A percentile compares a stretch with the other conserved stretches of the same genome.
Evolutionary conservation across 2,113 vertebrate species (phyloP).

Genomic region (Ictalurus punctatus): DNA sequence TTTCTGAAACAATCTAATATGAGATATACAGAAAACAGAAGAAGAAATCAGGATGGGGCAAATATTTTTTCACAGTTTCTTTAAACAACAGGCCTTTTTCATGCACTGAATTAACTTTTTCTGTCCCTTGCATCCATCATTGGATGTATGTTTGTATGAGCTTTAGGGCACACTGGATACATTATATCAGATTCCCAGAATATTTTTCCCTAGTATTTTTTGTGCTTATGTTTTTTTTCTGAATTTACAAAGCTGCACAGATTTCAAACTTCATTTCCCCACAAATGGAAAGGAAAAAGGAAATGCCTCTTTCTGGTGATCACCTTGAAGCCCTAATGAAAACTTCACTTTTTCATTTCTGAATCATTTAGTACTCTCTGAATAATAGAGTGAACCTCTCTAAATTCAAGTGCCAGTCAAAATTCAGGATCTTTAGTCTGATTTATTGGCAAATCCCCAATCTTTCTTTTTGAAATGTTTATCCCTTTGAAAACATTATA

Average conservation of each 20-base stretch:
- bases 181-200: not conserved
- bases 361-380: not conserved
- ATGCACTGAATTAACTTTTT: not conserved
- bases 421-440: not conserved
- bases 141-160: slow-evolving; percentile 3
- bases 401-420: not conserved
- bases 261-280: not conserved
- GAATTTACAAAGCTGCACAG: not conserved
- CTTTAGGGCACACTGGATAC: slow-evolving; percentile 13
- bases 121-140: not conserved
- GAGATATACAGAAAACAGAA: no score
- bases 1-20: no score
- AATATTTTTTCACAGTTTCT: not conserved
- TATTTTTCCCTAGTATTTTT: not conserved
- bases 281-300: not conserved
- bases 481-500: not conserved
- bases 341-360: not conserved
- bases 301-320: not conserved
- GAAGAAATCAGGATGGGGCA: no score
- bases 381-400: not conserved
- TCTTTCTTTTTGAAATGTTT: not conserved
- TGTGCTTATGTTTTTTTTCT: not conserved
- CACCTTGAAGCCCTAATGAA: not conserved
- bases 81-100: not conserved
- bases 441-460: not conserved